Conservation (phyloP, 1,140 invertebrate genomes). For the Ceratosolen fusciceps region DNA sequence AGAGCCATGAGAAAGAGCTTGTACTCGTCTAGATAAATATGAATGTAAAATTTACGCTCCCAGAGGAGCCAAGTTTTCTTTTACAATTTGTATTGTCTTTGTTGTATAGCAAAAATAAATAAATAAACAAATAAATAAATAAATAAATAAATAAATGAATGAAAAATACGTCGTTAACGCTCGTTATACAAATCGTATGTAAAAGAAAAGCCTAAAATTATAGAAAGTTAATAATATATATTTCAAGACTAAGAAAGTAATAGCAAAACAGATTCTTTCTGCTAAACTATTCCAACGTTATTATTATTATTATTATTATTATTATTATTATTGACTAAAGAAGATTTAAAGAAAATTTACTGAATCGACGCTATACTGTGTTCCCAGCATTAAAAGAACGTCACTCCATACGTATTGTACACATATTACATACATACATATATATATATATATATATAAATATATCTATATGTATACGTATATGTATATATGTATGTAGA, state of each 20-base stretch:
- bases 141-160: background rate
- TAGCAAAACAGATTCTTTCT: conserved; percentile 10
- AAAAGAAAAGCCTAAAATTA: conserved; percentile 41
- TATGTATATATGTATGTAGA: too few species aligned
- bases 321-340: too few species aligned
- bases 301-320: conserved; percentile 30
- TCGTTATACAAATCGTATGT: conserved; percentile 28
- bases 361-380: conserved; percentile 46
- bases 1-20: too few species aligned
- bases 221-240: background rate
- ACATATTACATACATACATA: conserved; percentile 49
- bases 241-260: background rate
- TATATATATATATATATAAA: too few species aligned
- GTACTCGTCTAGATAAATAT: too few species aligned
- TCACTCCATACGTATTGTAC: conserved; percentile 50
- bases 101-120: conserved; percentile 9
- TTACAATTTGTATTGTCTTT: conserved; percentile 43
- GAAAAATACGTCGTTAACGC: too few species aligned
- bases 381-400: conserved; percentile 33
- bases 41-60: too few species aligned
- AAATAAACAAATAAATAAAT: background rate
- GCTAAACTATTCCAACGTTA: conserved; percentile 30
- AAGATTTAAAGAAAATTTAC: too few species aligned
- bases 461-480: too few species aligned
- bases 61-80: too few species aligned